Base-by-base conservation (phyloP, 2,888 invertebrate genomes). In the Chamaedrilus cognettii region DNA sequence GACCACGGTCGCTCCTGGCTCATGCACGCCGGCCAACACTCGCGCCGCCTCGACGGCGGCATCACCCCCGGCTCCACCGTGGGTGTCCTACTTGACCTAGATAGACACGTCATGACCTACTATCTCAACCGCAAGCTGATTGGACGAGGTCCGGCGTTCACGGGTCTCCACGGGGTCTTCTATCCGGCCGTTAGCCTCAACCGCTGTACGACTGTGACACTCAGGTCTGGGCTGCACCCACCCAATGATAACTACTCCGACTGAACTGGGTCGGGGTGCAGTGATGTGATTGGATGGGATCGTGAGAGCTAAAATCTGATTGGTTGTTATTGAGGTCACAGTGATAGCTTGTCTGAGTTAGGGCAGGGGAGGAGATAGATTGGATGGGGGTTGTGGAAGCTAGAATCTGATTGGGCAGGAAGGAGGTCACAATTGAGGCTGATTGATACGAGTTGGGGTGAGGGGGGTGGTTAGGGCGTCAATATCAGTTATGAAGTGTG, bases 181-280 rank as follows among this genome's bases (percentile, higher is more conserved):
- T 98, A 96, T 86, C 98, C 98, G 23, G 98, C 98, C 0, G 91
- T 98, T 74, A 96, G 96, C 79, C 88, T 99, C 74, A 98, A 97
- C 86, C 90, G 96, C 64, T 96, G 96, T 71, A 94, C 96, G 19
- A 92, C 93, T 56, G 89, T 98, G 31, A 96, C 96, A 11, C 87
- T 99, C 65, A 94, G 95, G 85, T 93, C 97, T 2, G 96, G 95
- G 4, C 86, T 98, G 65, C 90, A 93, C 81, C 92, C 94, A 60
- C 98, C 97, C 3, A 30, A 56, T 1, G 65, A 69, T 31, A 58
- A 35, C 11, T 71, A 71, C 49, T 19, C 19, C 7, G 42, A 42
- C 42, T 42, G n/a, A n/a, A n/a, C n/a, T n/a, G n/a, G n/a, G n/a
- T n/a, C n/a, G n/a, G n/a, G n/a, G n/a, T n/a, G n/a, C n/a, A n/a